Percentiles rank a stretch among this genome's conserved stretches.
Evolutionary conservation across 2,888 invertebrate genomes (phyloP).

Genomic region (Punctoribates punctum): DNA sequence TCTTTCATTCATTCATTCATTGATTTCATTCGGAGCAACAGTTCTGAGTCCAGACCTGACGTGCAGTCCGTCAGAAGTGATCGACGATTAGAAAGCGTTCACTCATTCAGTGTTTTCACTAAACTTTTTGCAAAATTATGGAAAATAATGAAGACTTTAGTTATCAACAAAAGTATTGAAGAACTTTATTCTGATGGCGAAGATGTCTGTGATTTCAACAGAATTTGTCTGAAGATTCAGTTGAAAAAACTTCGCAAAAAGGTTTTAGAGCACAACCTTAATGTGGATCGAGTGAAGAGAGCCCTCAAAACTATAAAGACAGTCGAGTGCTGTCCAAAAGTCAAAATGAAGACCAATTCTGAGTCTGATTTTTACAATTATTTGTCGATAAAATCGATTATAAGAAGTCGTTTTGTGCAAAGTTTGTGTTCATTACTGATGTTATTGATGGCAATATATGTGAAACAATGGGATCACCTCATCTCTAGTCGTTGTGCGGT

Average conservation of each 20-base stretch:
- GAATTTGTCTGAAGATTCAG: background rate
- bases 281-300: background rate
- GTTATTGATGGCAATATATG: conserved; percentile 18
- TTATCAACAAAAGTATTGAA: background rate
- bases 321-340: conserved; percentile 4
- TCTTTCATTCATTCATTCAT: conserved; percentile 27
- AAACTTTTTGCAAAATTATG: conserved; percentile 6
- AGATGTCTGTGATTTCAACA: background rate
- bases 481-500: conserved; percentile 64
- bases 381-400: background rate
- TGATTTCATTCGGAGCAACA: background rate
- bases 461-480: conserved; percentile 17
- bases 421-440: conserved; percentile 12
- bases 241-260: conserved; percentile 15
- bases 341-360: background rate
- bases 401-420: conserved; percentile 12
- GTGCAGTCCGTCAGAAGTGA: conserved; percentile 17
- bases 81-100: background rate
- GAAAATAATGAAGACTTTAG: conserved; percentile 20
- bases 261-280: conserved; percentile 17
- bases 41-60: conserved; percentile 15
- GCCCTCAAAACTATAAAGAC: background rate
- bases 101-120: background rate
- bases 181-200: background rate
- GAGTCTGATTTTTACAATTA: background rate